Conservation (phyloP, 2,888 invertebrate genomes). For the Meteorus colon region DNA sequence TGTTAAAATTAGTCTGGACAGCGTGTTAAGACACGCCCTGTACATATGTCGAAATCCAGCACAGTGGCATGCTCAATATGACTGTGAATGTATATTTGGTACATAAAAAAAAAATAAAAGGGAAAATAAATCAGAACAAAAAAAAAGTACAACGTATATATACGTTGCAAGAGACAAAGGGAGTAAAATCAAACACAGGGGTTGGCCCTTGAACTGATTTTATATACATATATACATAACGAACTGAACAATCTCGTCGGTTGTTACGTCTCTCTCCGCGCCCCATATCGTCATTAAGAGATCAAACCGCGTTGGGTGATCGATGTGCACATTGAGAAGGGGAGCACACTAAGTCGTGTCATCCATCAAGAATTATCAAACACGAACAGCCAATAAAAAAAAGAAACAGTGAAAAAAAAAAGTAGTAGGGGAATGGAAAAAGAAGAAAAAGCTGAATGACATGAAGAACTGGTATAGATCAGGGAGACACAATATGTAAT, state of each 20-base stretch:
- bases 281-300: conserved; percentile 41
- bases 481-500: conserved; percentile 27
- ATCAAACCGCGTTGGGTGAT: conserved; percentile 37
- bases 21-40: conserved; percentile 47
- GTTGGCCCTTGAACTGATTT: conserved; percentile 49
- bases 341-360: conserved; percentile 20
- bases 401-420: conserved; percentile 22
- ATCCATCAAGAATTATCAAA: conserved; percentile 43
- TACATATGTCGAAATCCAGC: conserved; percentile 50
- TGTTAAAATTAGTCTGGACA: conserved; percentile 49
- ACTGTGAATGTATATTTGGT: background rate
- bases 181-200: conserved; percentile 33
- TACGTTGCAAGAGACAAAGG: conserved; percentile 35
- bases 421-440: conserved; percentile 2
- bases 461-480: background rate
- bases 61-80: background rate
- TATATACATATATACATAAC: conserved; percentile 58
- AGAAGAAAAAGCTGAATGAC: background rate
- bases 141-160: conserved; percentile 25
- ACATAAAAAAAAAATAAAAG: conserved; percentile 17
- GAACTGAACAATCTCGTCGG: conserved; percentile 38
- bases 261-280: conserved; percentile 48
- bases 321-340: conserved; percentile 10
- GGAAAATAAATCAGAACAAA: conserved; percentile 14
- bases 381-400: background rate